Base-by-base conservation (phyloP, 2,888 invertebrate species). In the Cistogaster globosa region DNA sequence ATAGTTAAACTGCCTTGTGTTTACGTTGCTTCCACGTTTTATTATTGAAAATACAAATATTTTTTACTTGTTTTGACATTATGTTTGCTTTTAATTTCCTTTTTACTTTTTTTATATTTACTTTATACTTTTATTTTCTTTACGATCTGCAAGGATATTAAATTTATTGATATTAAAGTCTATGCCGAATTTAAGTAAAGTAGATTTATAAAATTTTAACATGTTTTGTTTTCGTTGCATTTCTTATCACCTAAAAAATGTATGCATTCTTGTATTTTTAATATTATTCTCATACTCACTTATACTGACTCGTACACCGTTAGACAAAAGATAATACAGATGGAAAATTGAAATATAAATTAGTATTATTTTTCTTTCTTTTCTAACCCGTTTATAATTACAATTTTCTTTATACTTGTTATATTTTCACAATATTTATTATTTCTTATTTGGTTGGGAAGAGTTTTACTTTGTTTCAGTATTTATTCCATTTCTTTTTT, bases 241-340 rank as follows among this genome's bases (percentile, higher is more conserved):
- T 58, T 72, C 69, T 71, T 60, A 77, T 78, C 84, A 81, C 81
- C 82, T 78, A 78, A 82, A 69, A 45, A 55, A 65, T 72, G 72
- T 55, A 55, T 55, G 45, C 63, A 77, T 72, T 48, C 26, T 76
- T 26, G 42, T 51, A 60, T 51, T 60, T 45, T 1, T 32, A 32
- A 36, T n/a, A 53, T 22, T 65, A 36, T 32, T 51, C 26, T 38
- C 48, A 62, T 53, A 80, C 45, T 53, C 58, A 74, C 67, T 22
- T 53, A 69, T 60, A 51, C 58, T 67, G 32, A 58, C 36, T 58
- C 57, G 32, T 42, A 55, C 60, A 57, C 55, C 26, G 11, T 62
- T 38, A 26, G 45, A 42, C 48, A 72, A 68, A 71, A 62, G 18
- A 57, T 53, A 78, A 45, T 55, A 76, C 71, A 84, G 58, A 78